phyloP scores from a whole-genome alignment of 2,113 vertebrate genomes.

The Cygnus buccinator region DNA sequence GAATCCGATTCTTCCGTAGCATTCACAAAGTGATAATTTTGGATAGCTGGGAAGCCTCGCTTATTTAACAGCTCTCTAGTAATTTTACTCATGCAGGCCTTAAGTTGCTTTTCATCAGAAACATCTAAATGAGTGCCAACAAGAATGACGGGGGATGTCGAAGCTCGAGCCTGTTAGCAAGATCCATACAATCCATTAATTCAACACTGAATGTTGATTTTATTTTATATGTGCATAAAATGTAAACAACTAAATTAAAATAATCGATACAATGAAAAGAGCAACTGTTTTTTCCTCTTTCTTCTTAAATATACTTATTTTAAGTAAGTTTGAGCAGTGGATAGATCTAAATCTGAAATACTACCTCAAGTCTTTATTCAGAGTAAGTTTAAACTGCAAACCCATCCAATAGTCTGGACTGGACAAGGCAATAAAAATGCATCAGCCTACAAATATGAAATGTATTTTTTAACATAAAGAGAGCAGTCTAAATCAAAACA shows the following conservation, averaged over 20 bases:
- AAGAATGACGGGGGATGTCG: conserved; percentile 91
- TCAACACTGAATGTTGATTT: neutral
- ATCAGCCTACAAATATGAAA: neutral
- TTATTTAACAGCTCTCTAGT: conserved; percentile 86
- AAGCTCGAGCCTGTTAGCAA: conserved; percentile 85
- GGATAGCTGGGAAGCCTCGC: conserved; percentile 87
- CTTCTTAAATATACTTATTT: neutral
- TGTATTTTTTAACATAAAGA: neutral
- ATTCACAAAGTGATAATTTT: conserved; percentile 88
- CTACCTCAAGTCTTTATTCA: neutral
- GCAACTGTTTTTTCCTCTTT: neutral
- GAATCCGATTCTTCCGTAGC: conserved; percentile 87
- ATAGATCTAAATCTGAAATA: neutral
- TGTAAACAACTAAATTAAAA: neutral
- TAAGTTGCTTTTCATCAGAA: conserved; percentile 84
- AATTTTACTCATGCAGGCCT: conserved; percentile 86
- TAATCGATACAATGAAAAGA: neutral
- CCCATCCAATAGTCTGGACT: neutral
- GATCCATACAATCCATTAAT: neutral
- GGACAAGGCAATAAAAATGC: neutral
- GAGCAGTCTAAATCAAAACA: neutral
- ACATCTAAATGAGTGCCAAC: conserved; percentile 92
- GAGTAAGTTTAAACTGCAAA: neutral
- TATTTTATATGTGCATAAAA: neutral
- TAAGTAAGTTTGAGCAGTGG: neutral